Conservation (phyloP, 2,888 invertebrate genomes). For the Mesochorus sp. region DNA sequence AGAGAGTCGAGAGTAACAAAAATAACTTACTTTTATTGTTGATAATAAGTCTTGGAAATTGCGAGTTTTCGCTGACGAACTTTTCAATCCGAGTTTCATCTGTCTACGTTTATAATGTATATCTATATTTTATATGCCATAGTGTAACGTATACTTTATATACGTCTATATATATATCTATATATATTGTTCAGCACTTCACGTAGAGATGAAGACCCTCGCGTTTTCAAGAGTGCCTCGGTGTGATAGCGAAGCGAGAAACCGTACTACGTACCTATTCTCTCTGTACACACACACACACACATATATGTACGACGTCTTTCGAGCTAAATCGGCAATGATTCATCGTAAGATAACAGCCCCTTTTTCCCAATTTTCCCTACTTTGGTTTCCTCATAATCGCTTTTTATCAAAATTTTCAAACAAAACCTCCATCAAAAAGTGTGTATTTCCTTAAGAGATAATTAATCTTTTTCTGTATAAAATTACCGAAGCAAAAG, state of each 20-base stretch:
- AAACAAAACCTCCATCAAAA: too few species aligned
- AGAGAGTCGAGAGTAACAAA: neutral
- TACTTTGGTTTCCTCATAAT: too few species aligned
- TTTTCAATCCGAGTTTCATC: constrained; percentile 15
- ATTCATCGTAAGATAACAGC: too few species aligned
- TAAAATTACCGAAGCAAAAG: too few species aligned
- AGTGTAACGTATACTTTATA: neutral
- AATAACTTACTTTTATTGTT: constrained; percentile 28
- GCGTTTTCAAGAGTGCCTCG: constrained; percentile 28
- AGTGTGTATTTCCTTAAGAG: too few species aligned
- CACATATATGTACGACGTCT: constrained; percentile 2
- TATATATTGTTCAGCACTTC: constrained; percentile 29
- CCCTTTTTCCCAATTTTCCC: too few species aligned
- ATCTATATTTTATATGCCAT: too few species aligned
- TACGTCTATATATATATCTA: neutral
- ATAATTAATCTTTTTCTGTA: too few species aligned
- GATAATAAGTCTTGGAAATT: constrained; percentile 31
- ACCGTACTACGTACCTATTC: constrained; percentile 42
- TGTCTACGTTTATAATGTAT: too few species aligned
- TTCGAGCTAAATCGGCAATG: neutral
- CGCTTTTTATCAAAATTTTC: too few species aligned
- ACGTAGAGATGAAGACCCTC: constrained; percentile 52
- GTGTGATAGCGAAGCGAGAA: constrained; percentile 49
- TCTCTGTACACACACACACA: neutral
- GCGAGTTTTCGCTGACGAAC: constrained; percentile 32